phyloP scores from a whole-genome alignment of 2,113 vertebrate species.

The human region DNA sequence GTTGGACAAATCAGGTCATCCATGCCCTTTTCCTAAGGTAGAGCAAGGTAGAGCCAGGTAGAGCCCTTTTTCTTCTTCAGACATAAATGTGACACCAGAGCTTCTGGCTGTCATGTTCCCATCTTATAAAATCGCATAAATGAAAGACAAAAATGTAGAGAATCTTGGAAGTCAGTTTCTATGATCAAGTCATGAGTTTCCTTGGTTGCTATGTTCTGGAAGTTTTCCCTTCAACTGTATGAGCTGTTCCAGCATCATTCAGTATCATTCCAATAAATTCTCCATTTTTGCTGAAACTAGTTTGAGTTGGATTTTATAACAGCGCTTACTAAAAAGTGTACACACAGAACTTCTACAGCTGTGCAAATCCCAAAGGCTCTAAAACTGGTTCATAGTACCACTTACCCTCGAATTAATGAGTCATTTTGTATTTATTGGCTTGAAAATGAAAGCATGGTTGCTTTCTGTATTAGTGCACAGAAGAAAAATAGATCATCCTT shows the following conservation, averaged over 20 bases:
- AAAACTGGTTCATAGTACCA: neutral
- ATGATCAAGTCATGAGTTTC: neutral
- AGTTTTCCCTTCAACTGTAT: neutral
- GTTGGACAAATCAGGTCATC: neutral
- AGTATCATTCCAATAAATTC: neutral
- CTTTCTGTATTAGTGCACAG: neutral
- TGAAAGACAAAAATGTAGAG: neutral
- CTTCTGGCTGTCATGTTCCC: neutral
- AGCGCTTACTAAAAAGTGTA: neutral
- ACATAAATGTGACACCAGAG: neutral
- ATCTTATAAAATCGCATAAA: neutral
- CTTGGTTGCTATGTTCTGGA: neutral
- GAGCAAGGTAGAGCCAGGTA: neutral
- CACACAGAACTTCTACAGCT: neutral
- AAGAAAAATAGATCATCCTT: neutral
- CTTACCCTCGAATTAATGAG: neutral
- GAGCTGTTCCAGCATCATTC: neutral
- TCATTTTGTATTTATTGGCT: neutral
- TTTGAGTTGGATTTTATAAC: neutral
- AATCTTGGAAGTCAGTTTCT: neutral
- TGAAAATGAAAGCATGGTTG: neutral
- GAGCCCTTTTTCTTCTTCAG: neutral
- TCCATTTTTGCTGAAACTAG: neutral
- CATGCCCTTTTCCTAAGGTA: neutral
- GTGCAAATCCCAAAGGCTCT: neutral